Evolutionary conservation across 1,140 invertebrate genomes (phyloP).

Genomic region (Zaprionus vittiger): DNA sequence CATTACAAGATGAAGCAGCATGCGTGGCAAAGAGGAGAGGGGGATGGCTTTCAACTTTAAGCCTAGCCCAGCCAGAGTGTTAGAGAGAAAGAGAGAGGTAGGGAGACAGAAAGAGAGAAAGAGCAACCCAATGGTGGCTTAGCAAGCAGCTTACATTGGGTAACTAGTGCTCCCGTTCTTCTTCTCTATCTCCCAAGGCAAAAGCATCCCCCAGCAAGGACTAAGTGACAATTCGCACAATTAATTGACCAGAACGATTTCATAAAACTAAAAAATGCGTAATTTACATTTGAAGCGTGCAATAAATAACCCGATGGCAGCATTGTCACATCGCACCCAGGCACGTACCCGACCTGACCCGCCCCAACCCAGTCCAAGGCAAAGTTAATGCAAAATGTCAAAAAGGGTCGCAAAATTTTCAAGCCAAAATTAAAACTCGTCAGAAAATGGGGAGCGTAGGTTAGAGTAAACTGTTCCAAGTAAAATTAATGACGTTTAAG

Average conservation of each 20-base stretch:
- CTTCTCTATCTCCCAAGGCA: not conserved
- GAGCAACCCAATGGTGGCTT: not conserved
- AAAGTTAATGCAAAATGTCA: slow-evolving; percentile 47
- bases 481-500: slow-evolving; percentile 79
- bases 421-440: slow-evolving; percentile 32
- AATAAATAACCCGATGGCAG: slow-evolving; percentile 70
- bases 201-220: slow-evolving; percentile 17
- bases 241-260: slow-evolving; percentile 83
- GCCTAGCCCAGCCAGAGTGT: not conserved
- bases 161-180: not conserved
- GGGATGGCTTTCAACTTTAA: slow-evolving; percentile 58
- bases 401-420: slow-evolving; percentile 59
- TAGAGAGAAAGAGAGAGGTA: not conserved
- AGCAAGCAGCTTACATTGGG: not conserved
- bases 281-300: slow-evolving; percentile 47
- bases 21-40: not conserved
- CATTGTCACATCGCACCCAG: slow-evolving; percentile 60
- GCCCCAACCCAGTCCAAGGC: not conserved
- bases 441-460: slow-evolving; percentile 41
- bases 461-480: slow-evolving; percentile 66
- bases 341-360: slow-evolving; percentile 9
- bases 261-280: slow-evolving; percentile 74
- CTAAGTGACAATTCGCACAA: slow-evolving; percentile 60
- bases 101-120: not conserved
- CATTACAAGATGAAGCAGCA: slow-evolving; percentile 2